Conservation (phyloP, 2,113 vertebrate genomes). For the Cardinalis cardinalis region DNA sequence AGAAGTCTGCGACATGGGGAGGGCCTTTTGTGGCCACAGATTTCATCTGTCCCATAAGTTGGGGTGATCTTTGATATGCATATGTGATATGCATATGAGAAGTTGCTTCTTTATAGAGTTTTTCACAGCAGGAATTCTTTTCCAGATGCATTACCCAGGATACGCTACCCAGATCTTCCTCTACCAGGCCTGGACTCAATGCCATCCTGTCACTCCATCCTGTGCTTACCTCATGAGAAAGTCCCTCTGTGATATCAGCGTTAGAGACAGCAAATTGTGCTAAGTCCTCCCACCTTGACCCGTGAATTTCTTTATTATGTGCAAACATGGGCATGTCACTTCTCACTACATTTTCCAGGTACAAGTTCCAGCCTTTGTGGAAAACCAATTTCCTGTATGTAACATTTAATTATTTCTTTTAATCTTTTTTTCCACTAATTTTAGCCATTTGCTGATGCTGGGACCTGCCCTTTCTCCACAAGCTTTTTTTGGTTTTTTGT, state of each 20-base stretch:
- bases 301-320: neutral
- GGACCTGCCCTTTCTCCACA: neutral
- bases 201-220: neutral
- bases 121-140: fast-evolving
- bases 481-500: too few relatives aligned
- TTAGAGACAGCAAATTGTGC: neutral
- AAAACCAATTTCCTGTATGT: neutral
- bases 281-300: neutral
- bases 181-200: neutral
- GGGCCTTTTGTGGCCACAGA: neutral
- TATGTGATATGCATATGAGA: neutral
- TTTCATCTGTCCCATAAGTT: neutral
- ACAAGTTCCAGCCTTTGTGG: neutral
- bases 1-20: too few relatives aligned
- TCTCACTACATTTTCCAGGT: neutral
- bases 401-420: neutral
- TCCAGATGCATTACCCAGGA: neutral
- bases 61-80: neutral
- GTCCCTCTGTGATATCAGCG: neutral
- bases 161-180: neutral
- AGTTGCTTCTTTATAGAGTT: neutral
- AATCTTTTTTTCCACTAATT: neutral
- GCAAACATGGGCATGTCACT: neutral
- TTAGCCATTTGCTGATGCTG: neutral
- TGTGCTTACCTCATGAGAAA: neutral